Percentiles rank a stretch among this genome's conserved stretches.
phyloP scores from a whole-genome alignment of 2,113 vertebrate genomes.

The Corvus cornix region DNA sequence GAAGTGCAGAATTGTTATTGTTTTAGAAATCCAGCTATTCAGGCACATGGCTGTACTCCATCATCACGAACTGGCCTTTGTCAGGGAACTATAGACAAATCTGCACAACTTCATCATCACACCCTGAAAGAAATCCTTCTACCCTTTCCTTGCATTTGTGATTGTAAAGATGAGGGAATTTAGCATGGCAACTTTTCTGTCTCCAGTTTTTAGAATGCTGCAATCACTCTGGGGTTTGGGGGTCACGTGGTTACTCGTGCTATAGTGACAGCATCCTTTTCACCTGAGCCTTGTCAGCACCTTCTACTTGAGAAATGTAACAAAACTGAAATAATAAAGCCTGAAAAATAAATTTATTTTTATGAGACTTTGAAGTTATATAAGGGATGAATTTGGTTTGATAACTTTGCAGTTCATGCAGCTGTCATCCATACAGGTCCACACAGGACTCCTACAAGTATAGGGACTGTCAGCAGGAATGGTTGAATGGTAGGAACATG shows the following conservation, averaged over 20 bases:
- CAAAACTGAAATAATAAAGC: not conserved
- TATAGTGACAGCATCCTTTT: not conserved
- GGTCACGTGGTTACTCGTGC: not conserved
- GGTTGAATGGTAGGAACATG: not conserved
- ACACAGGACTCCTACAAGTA: not conserved
- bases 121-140: not conserved
- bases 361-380: not conserved
- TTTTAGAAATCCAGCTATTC: not conserved
- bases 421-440: not conserved
- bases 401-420: not conserved
- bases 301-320: not conserved
- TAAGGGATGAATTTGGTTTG: not conserved
- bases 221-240: rapidly evolving
- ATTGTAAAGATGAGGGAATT: not conserved
- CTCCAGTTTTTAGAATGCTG: not conserved
- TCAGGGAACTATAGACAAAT: not conserved
- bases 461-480: not conserved
- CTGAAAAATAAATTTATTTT: not conserved
- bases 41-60: not conserved
- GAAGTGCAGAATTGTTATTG: not conserved
- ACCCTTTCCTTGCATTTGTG: not conserved
- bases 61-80: not conserved
- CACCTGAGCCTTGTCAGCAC: not conserved
- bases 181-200: not conserved
- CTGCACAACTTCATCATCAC: not conserved